Conservation (phyloP, 2,113 vertebrate species). For the Mus pahari region DNA sequence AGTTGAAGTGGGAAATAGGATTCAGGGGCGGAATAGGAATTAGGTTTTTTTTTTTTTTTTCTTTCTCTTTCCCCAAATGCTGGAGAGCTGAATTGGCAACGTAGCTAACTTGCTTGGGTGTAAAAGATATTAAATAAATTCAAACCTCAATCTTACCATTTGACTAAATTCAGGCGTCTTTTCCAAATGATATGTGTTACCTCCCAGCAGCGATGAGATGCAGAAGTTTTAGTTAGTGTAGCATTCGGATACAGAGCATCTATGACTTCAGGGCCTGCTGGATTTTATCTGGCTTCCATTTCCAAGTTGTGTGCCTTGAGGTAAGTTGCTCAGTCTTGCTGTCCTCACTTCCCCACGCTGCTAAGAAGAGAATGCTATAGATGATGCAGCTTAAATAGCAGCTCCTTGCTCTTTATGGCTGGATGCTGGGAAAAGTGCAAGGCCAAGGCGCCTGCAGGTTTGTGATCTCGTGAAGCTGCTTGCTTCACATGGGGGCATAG, state of each 20-base stretch:
- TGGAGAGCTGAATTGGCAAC: not conserved
- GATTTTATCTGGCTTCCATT: not conserved
- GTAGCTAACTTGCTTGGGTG: not conserved
- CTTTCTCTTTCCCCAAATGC: not conserved
- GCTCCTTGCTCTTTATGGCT: not conserved
- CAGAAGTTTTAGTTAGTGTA: no score
- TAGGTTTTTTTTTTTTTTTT: not conserved
- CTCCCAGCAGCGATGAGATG: not conserved
- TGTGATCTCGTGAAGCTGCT: not conserved
- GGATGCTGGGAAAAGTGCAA: not conserved
- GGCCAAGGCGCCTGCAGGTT: not conserved
- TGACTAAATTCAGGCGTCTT: not conserved
- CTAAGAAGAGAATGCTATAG: not conserved
- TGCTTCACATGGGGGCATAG: not conserved
- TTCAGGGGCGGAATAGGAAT: constrained; percentile 14
- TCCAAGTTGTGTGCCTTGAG: not conserved
- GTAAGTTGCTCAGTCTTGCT: not conserved
- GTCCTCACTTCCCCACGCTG: not conserved
- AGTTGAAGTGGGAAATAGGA: constrained; percentile 19
- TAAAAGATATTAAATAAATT: not conserved
- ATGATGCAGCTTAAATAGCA: no score
- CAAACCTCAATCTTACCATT: constrained; percentile 16
- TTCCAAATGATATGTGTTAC: not conserved
- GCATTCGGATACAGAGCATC: not conserved
- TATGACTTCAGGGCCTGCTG: not conserved